Evolutionary conservation across 2,888 invertebrate genomes (phyloP).

Genomic region (Flexamia atlantica): DNA sequence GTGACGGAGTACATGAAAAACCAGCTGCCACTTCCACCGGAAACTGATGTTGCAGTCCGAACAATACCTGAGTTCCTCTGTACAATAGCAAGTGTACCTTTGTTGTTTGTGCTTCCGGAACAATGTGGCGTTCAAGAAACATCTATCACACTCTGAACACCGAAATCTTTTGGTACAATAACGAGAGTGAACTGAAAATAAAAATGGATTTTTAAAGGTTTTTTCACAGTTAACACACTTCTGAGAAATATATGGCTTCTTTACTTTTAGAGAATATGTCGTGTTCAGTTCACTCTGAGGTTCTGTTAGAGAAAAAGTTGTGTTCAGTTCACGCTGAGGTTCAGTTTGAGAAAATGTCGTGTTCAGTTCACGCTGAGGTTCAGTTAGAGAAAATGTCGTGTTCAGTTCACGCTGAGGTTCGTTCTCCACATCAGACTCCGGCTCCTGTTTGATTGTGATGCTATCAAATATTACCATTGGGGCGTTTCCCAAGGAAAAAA

Average conservation of each 20-base stretch:
- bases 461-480: background rate
- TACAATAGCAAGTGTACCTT: background rate
- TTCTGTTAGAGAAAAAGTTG: too few species aligned
- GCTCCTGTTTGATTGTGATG: slow-evolving; percentile 19
- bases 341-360: too few species aligned
- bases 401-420: background rate
- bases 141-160: slow-evolving; percentile 38
- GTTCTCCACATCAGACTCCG: background rate
- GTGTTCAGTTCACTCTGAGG: background rate
- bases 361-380: background rate
- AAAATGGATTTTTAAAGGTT: background rate
- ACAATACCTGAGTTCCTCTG: slow-evolving; percentile 4
- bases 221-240: background rate
- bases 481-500: slow-evolving; percentile 3
- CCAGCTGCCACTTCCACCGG: slow-evolving; percentile 30
- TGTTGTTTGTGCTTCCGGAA: background rate
- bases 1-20: slow-evolving; percentile 34
- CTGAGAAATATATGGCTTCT: background rate
- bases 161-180: slow-evolving; percentile 19
- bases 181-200: background rate
- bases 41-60: slow-evolving; percentile 7
- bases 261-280: background rate
- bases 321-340: background rate
- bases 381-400: background rate
- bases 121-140: slow-evolving; percentile 20